Evolutionary conservation across 1,140 invertebrate species (phyloP).

Genomic region (Lepidurus packardi): DNA sequence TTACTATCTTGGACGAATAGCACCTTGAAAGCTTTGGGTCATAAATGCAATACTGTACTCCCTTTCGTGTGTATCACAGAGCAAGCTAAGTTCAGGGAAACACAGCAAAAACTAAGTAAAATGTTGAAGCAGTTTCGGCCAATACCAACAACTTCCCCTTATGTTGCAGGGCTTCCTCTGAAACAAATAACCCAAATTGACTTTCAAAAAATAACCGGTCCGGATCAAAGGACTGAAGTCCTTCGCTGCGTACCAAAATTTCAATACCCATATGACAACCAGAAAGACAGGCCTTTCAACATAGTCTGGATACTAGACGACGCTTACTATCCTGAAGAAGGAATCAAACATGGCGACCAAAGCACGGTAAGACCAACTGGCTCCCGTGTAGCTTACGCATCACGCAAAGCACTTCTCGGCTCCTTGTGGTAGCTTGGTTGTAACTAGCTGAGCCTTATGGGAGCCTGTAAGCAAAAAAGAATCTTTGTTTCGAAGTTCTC

Average conservation of each 20-base stretch:
- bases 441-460: too few species aligned
- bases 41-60: background rate
- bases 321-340: background rate
- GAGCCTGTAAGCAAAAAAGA: too few species aligned
- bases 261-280: background rate
- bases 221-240: background rate
- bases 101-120: background rate
- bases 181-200: too few species aligned
- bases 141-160: too few species aligned
- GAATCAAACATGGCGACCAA: background rate
- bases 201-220: too few species aligned
- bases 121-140: too few species aligned
- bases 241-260: background rate
- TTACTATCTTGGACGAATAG: too few species aligned
- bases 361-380: background rate
- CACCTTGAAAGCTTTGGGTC: too few species aligned
- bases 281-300: background rate
- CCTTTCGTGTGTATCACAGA: background rate
- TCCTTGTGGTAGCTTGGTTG: too few species aligned
- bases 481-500: background rate
- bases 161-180: too few species aligned
- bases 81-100: background rate
- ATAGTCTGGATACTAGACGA: background rate
- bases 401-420: too few species aligned
- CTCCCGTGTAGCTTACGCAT: background rate